Evolutionary conservation across 2,888 invertebrate genomes (phyloP).

Genomic region (Drosophila monieri): DNA sequence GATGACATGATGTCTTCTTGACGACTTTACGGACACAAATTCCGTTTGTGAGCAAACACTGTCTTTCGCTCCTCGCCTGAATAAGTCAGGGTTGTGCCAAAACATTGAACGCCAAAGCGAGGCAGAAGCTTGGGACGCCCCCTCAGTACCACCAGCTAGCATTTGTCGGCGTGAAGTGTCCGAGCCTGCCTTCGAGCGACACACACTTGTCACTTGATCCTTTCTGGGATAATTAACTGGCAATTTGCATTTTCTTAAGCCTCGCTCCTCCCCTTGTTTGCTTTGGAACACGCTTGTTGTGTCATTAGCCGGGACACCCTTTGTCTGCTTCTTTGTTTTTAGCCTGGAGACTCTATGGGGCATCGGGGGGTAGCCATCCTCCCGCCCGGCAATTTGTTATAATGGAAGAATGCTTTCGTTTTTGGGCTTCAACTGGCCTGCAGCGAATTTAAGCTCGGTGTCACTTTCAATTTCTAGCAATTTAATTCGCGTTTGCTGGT

Average conservation of each 20-base stretch:
- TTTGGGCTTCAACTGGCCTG: conserved; percentile 37
- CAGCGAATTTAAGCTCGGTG: conserved; percentile 56
- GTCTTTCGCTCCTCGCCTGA: not conserved
- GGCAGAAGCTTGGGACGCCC: not conserved
- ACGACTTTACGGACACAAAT: conserved; percentile 19
- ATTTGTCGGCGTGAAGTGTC: conserved; percentile 7
- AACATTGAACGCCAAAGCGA: conserved; percentile 1
- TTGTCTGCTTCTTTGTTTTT: not conserved
- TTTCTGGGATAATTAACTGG: conserved; percentile 61
- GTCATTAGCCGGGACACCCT: not conserved
- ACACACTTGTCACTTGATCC: conserved; percentile 66
- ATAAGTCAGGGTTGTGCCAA: conserved; percentile 1
- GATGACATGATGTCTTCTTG: conserved; percentile 22
- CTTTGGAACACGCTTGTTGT: conserved; percentile 38
- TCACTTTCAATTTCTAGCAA: conserved; percentile 77
- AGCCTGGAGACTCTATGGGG: not conserved
- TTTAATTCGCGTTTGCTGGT: conserved; percentile 67
- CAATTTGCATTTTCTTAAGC: conserved; percentile 61
- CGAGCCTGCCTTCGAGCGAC: conserved; percentile 6
- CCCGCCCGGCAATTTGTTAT: conserved; percentile 50
- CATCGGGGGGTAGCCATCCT: not conserved
- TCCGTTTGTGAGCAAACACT: conserved; percentile 4
- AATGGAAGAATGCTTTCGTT: conserved; percentile 44
- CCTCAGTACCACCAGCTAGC: not conserved
- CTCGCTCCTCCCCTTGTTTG: conserved; percentile 37